A percentile compares a stretch with the other conserved stretches of the same genome.
Conservation (phyloP, 92 coral and sea anemone species). For the Zoanthus sociatus region DNA sequence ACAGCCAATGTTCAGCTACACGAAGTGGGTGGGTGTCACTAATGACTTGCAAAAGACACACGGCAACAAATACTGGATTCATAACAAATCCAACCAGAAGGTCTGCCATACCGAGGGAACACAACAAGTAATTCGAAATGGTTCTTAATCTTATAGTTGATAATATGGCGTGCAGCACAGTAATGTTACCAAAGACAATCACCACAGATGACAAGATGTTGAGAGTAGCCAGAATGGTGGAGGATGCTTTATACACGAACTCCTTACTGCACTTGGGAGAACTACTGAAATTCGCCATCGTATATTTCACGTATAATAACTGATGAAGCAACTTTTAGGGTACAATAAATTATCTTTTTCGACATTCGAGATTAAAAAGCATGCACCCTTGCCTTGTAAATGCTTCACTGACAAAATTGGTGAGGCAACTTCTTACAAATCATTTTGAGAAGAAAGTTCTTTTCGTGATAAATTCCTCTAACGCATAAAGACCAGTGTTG, state of each 20-base stretch:
- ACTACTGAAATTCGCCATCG: not conserved
- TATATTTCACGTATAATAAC: not conserved
- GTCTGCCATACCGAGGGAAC: conserved; percentile 59
- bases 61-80: conserved; percentile 57
- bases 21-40: conserved; percentile 53
- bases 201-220: conserved; percentile 11
- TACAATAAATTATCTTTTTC: not conserved
- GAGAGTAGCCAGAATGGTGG: conserved; percentile 3
- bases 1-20: conserved; percentile 71
- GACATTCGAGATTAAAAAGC: not conserved
- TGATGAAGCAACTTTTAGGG: not conserved
- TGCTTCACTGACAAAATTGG: not conserved
- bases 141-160: conserved; percentile 47
- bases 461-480: not conserved
- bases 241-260: not conserved
- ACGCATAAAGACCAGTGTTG: not conserved
- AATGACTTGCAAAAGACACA: conserved; percentile 43
- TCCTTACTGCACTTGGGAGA: not conserved
- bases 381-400: not conserved
- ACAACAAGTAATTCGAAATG: conserved; percentile 54
- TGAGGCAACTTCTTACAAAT: not conserved
- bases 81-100: conserved; percentile 49
- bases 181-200: conserved; percentile 23
- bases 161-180: conserved; percentile 51
- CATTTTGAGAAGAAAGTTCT: not conserved